phyloP scores from a whole-genome alignment of 2,797 vertebrate genomes.

The Acanthornis magna region DNA sequence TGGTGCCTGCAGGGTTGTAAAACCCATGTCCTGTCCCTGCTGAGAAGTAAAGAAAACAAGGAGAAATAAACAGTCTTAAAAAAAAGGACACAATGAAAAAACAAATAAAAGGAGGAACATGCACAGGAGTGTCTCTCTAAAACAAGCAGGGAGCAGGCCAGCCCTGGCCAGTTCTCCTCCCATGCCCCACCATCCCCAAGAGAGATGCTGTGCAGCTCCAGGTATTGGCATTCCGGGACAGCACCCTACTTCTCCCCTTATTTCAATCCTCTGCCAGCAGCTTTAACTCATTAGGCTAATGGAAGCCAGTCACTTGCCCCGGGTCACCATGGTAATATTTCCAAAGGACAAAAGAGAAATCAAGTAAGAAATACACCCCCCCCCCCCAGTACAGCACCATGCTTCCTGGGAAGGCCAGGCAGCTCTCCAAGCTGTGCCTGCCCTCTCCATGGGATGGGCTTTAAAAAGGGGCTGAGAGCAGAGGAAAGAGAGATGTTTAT shows the following conservation, averaged over 20 bases:
- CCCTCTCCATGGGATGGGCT: background rate
- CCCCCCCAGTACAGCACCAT: background rate
- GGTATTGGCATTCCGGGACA: background rate
- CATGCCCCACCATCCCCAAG: background rate
- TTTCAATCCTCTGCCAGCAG: background rate
- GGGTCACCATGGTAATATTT: conserved; percentile 7
- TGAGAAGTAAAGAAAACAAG: background rate
- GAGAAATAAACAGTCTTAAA: background rate
- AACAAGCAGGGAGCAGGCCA: background rate
- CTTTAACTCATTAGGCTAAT: conserved; percentile 40
- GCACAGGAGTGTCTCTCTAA: background rate
- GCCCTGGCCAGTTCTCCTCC: background rate
- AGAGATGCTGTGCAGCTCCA: background rate
- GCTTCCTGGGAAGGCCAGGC: background rate
- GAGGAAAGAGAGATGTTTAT: background rate
- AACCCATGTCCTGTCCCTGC: background rate
- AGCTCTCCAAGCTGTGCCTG: background rate
- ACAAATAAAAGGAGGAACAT: conserved; percentile 17
- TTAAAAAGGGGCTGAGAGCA: background rate
- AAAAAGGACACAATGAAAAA: background rate
- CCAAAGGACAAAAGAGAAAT: background rate
- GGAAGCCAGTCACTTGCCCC: background rate
- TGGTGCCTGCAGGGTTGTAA: background rate
- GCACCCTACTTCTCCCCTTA: background rate
- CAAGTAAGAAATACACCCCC: background rate